These are phyloP conservation scores for Hipparchia sbordonii DNA, from an alignment of 2,888 invertebrate genomes.

Conservation along the genomic window DNA sequence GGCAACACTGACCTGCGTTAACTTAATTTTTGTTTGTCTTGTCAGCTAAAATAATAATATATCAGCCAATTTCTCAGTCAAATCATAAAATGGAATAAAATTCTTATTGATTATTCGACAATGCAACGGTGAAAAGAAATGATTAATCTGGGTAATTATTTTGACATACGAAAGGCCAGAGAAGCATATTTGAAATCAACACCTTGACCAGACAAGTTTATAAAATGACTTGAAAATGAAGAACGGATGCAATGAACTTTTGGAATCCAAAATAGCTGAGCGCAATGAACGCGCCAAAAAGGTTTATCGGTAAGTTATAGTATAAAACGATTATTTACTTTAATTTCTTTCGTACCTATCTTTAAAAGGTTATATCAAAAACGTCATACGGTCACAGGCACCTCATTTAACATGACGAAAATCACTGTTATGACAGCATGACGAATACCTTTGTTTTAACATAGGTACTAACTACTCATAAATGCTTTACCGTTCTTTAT, in stretches of 20 bases:
- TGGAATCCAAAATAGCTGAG: conserved; percentile 73
- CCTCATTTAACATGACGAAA: conserved; percentile 29
- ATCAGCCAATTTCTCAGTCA: conserved; percentile 1
- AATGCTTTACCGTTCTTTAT: no score
- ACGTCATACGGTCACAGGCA: conserved; percentile 42
- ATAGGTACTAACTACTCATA: no score
- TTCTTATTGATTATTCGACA: conserved; percentile 26
- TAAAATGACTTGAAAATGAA: conserved; percentile 82
- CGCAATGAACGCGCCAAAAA: conserved; percentile 78
- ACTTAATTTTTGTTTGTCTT: no score
- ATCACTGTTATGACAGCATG: neutral
- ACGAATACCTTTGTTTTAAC: no score
- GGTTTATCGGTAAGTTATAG: conserved; percentile 70
- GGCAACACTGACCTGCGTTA: no score
- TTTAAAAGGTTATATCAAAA: conserved; percentile 19
- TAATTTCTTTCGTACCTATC: neutral
- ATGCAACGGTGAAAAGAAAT: conserved; percentile 55
- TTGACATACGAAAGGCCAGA: conserved; percentile 48
- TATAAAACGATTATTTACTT: neutral
- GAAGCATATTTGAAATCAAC: conserved; percentile 57
- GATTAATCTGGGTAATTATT: conserved; percentile 48
- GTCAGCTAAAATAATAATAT: no score
- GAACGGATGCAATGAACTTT: conserved; percentile 71
- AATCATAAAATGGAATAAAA: conserved; percentile 4
- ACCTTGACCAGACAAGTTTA: conserved; percentile 73